A percentile compares a stretch with the other conserved stretches of the same genome.
Conservation (phyloP, 2,797 vertebrate species). For the Neosilurus mollespiculum region DNA sequence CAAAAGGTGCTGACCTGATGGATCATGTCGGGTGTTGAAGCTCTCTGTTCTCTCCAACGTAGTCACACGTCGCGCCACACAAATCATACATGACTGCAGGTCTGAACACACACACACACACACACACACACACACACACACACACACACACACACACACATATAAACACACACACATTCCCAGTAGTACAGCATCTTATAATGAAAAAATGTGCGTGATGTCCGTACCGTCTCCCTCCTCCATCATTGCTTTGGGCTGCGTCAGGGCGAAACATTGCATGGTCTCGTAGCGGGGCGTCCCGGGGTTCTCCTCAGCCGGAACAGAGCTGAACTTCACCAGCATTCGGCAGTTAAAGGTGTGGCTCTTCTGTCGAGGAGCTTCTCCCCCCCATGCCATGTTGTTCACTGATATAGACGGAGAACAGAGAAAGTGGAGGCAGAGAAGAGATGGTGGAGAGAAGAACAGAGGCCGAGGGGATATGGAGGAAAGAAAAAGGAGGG, state of each 20-base stretch:
- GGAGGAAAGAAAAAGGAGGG: too few relatives aligned
- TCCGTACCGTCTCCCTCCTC: constrained; percentile 95
- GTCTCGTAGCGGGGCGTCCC: constrained; percentile 86
- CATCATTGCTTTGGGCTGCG: constrained; percentile 95
- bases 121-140: constrained; percentile 6
- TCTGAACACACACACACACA: constrained; percentile 70
- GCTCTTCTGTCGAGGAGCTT: constrained; percentile 90
- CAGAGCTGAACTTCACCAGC: constrained; percentile 83
- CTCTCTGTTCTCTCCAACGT: constrained; percentile 88
- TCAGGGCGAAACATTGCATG: constrained; percentile 98
- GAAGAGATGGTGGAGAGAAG: background rate
- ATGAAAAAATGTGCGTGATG: background rate
- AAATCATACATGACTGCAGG: constrained; percentile 98
- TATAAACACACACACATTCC: background rate
- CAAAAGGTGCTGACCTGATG: constrained; percentile 82
- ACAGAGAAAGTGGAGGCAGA: background rate
- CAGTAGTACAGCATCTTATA: background rate
- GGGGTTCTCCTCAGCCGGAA: constrained; percentile 75
- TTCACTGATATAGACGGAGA: constrained; percentile 61
- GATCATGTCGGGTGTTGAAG: constrained; percentile 94
- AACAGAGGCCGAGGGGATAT: too few relatives aligned
- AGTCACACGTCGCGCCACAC: constrained; percentile 91
- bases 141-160: constrained; percentile 15
- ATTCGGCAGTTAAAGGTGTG: constrained; percentile 97
- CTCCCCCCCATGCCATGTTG: constrained; percentile 88